These are phyloP conservation scores for Choristoneura rosaceana DNA, from an alignment of 2,888 invertebrate species.

Conservation along the genomic window DNA sequence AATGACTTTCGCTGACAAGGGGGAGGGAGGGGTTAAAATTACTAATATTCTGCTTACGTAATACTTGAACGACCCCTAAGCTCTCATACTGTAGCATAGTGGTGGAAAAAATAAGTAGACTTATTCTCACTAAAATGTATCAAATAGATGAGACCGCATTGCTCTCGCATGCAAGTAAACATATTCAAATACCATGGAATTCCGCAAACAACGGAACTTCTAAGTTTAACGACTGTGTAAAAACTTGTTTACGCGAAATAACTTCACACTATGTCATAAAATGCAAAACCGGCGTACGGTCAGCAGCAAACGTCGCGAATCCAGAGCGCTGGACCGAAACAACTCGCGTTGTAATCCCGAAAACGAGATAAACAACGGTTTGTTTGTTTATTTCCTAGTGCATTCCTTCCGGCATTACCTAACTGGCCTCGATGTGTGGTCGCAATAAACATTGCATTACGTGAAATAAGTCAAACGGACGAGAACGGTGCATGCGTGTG, in stretches of 20 bases:
- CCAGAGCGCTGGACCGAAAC: conserved; percentile 10
- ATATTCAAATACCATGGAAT: neutral
- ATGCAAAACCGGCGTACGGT: neutral
- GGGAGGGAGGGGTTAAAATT: too few relatives aligned
- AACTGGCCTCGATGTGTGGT: conserved; percentile 29
- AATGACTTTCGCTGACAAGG: too few relatives aligned
- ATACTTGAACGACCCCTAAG: too few relatives aligned
- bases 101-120: too few relatives aligned
- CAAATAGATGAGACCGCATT: too few relatives aligned
- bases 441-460: conserved; percentile 45
- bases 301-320: conserved; percentile 3
- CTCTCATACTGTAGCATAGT: too few relatives aligned
- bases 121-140: too few relatives aligned
- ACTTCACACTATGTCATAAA: conserved; percentile 19
- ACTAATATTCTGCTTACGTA: too few relatives aligned
- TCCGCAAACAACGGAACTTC: neutral
- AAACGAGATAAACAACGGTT: conserved; percentile 6
- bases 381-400: conserved; percentile 29
- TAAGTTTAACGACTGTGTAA: conserved; percentile 1
- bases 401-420: conserved; percentile 39
- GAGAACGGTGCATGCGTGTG: conserved; percentile 52
- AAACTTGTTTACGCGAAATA: neutral
- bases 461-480: conserved; percentile 45
- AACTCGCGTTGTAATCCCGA: conserved; percentile 9
- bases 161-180: neutral